Evolutionary conservation across 2,113 vertebrate species (phyloP), one percentile per base, ranked within the genome.

Genomic region (Mus spicilegus): DNA sequence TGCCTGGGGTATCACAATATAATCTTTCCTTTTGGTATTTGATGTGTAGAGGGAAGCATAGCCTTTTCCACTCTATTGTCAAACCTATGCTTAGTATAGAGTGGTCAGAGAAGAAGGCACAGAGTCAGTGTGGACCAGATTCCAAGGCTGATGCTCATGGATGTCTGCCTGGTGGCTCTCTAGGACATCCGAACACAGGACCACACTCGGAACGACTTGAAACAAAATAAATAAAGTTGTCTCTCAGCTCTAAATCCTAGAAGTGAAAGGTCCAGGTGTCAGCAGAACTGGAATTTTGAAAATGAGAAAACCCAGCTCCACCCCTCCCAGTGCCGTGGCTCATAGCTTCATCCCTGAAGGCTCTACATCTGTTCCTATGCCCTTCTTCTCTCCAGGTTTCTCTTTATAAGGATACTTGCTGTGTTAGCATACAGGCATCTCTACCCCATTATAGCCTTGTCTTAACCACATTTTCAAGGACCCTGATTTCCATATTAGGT

Each of bases 331-430:
- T 61, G 51, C 30, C 36, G 2, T 13, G 24, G 36, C 9, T 49
- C 4, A 42, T n/a, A 51, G 67, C 5, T 19, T 5, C 17, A 5
- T 65, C 0, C 1, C 24, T 63, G 22, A 11, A 2, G 3, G 22
- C 49, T 58, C 75, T 30, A 17, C 39, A 12, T 65, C 58, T 39
- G 10, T 1, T 36, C 14, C 33, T 20, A 1, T n/a, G 3, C 1
- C 16, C 11, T 2, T 26, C 51, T 73, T 46, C 8, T 17, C n/a
- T 80, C 33, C 1, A 6, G 3, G 36, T 19, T 12, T 88, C 22
- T 75, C 89, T 58, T 58, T 13, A 3, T 22, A 54, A 80, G 49
- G 33, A 42, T 5, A 2, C 28, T 10, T 20, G 36, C 58, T 72
- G 30, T 5, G 19, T 6, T 88, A 70, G 54, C 22, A 30, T 16